Evolutionary conservation across 2,888 invertebrate genomes (phyloP), one percentile per base, ranked within the genome.

Genomic region (Margaritifera margaritifera): DNA sequence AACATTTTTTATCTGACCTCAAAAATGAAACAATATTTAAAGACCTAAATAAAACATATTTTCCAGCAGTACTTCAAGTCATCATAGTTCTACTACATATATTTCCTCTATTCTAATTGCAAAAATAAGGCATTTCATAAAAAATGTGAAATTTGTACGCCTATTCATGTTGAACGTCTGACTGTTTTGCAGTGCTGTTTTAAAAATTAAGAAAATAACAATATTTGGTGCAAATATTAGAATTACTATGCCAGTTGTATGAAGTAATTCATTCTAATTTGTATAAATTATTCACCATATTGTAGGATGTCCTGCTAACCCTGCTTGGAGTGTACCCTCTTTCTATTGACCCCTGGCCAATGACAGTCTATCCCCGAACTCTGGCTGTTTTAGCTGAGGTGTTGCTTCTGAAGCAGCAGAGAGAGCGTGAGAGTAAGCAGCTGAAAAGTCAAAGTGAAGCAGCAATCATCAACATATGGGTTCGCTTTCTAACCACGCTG

Each of bases 401-500:
- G 84, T 91, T 97, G 52, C 90, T 97, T 24, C 81, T 89, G 31
- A 82, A 87, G 61, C 90, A 90, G 72, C 89, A 90, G 81, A 79
- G 91, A 94, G 88, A 89, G 69, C 72, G 87, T 15, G 88, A 88
- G 67, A 86, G 88, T 58, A 88, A 89, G 78, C 94, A 95, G 87
- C 93, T 94, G 42, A 94, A 95, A 71, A 93, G 94, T 62, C 96
- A 96, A 84, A 95, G 96, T 81, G 97, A 98, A 91, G 94, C 94
- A 51, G 94, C 95, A 42, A 96, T 97, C 79, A 93, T 97, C 56
- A 94, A 94, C 64, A 96, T 98, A 88, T 97, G 98, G 96, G 95
- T 95, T 88, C 93, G 96, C 86, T 92, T 97, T 24, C 93, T 98
- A 18, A 95, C 95, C 84, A 96, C 97, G 0, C 91, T 98, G 68